Evolutionary conservation across 2,888 invertebrate genomes (phyloP), one percentile per base, ranked within the genome.

Genomic region (Sphaeridia pumilis): DNA sequence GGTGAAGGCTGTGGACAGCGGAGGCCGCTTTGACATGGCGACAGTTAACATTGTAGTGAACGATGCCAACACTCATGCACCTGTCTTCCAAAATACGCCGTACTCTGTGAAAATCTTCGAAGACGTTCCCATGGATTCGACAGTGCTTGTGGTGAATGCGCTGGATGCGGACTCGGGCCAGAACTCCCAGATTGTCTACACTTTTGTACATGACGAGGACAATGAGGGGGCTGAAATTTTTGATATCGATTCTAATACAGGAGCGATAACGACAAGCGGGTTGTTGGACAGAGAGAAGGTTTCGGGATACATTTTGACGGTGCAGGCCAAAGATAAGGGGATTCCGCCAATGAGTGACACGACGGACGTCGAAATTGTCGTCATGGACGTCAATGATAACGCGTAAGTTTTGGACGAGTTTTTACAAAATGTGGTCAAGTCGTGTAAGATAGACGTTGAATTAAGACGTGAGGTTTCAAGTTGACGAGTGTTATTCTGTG

Each of bases 311-410:
- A 74, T 92, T 5, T 71, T 97, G 34, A 89, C 88, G 0, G 90
- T 97, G 2, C 90, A 87, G 0, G 97, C 94, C 0, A 80, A 81
- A 58, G 97, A 97, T 70, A 89, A 92, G 1, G 97, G 97, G 1
- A 79, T 80, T 35, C 94, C 94, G 0, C 81, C 90, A 0, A 73
- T 92, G 17, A 86, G 87, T 1, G 94, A 95, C 67, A 92, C 90
- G 0, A 94, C 95, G 0, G 92, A 93, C 67, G 85, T 98, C 0
- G 93, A 95, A 70, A 89, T 98, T 63, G 84, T 87, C 0, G 83
- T 98, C 0, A 84, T 86, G 0, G 98, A 98, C 69, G 89, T 94
- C 0, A 98, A 98, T 69, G 97, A 98, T 68, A 93, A 48, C 31
- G 26, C 31, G 41, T 52, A 34, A 46, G 31, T n/a, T 27, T 43